Percentiles rank a stretch among this genome's conserved stretches.
phyloP scores from a whole-genome alignment of 2,888 invertebrate genomes.

The Lumbricus terrestris region DNA sequence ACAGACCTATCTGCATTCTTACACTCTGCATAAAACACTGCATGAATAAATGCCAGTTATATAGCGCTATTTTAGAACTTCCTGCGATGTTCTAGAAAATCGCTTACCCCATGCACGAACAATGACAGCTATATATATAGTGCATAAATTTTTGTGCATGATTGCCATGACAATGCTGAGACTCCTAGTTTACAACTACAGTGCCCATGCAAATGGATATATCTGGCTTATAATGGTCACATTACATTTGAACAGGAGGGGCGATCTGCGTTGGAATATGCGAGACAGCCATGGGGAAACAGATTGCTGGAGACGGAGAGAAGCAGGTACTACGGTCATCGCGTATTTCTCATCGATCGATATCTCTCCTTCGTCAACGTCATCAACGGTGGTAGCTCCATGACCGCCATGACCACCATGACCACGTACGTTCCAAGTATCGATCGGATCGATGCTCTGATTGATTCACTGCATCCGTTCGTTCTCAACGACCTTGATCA shows the following conservation, averaged over 20 bases:
- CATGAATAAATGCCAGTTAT: not conserved
- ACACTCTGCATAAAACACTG: too few relatives aligned
- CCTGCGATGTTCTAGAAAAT: not conserved
- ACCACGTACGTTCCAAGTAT: not conserved
- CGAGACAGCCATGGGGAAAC: not conserved
- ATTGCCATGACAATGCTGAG: too few relatives aligned
- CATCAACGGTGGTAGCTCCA: not conserved
- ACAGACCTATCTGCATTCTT: too few relatives aligned
- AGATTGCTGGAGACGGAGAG: not conserved
- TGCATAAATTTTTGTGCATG: too few relatives aligned
- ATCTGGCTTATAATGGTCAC: not conserved
- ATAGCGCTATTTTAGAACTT: not conserved
- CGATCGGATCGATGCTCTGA: not conserved
- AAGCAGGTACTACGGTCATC: not conserved
- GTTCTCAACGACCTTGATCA: not conserved
- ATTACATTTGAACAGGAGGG: not conserved
- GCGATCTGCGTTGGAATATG: not conserved
- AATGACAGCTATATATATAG: not conserved
- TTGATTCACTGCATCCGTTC: not conserved
- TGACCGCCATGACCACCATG: too few relatives aligned
- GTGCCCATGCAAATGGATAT: too few relatives aligned
- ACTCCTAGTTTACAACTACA: not conserved
- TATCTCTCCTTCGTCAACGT: not conserved
- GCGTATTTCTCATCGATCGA: slow-evolving; percentile 9
- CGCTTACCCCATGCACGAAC: not conserved